Evolutionary conservation across 2,797 vertebrate genomes (phyloP).

Genomic region (Hephaestus fuliginosus): DNA sequence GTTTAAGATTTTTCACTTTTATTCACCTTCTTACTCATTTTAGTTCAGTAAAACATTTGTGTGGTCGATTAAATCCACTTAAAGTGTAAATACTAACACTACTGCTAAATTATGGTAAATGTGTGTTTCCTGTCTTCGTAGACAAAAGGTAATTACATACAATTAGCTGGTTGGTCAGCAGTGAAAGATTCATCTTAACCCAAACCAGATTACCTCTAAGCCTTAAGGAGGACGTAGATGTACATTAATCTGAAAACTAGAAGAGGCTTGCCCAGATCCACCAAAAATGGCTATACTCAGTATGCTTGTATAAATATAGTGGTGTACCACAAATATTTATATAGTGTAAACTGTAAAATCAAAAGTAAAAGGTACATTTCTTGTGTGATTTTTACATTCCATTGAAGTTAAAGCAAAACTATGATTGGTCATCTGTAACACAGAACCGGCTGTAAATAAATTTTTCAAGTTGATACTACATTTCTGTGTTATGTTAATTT

Average conservation of each 20-base stretch:
- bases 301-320: not conserved
- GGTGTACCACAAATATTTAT: not conserved
- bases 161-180: conserved; percentile 33
- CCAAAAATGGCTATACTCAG: not conserved
- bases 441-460: not conserved
- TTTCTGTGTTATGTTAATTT: not conserved
- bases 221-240: conserved; percentile 29
- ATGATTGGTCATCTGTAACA: not conserved
- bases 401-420: not conserved
- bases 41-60: not conserved
- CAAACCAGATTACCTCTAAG: conserved; percentile 50
- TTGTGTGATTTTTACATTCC: not conserved
- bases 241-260: conserved; percentile 25
- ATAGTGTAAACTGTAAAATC: not conserved
- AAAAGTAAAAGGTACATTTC: not conserved
- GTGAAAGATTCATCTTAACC: conserved; percentile 42
- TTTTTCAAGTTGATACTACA: not conserved
- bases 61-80: not conserved
- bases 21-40: not conserved
- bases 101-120: not conserved
- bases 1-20: conserved; percentile 4
- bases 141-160: conserved; percentile 23
- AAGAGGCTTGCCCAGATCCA: conserved; percentile 38
- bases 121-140: not conserved
- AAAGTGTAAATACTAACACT: not conserved